These are phyloP conservation scores for Sarcophaga caerulescens DNA, from an alignment of 2,888 invertebrate species.

Conservation along the genomic window DNA sequence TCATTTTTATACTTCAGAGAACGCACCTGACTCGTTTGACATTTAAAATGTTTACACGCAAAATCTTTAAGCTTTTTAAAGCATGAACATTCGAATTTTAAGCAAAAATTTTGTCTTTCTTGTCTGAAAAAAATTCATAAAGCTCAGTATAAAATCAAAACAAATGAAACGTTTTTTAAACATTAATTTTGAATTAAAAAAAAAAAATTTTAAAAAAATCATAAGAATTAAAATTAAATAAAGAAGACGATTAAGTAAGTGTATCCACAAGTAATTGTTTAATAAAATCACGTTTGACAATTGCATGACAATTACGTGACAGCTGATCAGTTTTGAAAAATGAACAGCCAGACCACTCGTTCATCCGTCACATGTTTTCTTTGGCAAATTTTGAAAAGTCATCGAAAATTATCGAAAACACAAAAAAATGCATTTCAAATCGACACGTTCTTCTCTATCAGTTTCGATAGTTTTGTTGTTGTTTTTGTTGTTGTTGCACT, in stretches of 20 bases:
- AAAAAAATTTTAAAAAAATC: not conserved
- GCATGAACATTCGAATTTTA: slow-evolving; percentile 18
- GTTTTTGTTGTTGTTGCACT: not conserved
- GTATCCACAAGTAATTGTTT: slow-evolving; percentile 22
- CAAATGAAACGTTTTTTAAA: slow-evolving; percentile 40
- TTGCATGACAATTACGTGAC: slow-evolving; percentile 70
- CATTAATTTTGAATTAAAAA: slow-evolving; percentile 40
- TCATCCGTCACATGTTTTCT: slow-evolving; percentile 19
- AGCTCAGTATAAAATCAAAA: not conserved
- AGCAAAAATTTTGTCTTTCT: slow-evolving; percentile 4
- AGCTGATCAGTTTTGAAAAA: slow-evolving; percentile 59
- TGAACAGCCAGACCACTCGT: not conserved
- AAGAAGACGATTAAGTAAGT: not conserved
- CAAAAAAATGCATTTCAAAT: slow-evolving; percentile 50
- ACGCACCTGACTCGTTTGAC: slow-evolving; percentile 46
- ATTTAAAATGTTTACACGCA: slow-evolving; percentile 55
- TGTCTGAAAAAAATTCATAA: not conserved
- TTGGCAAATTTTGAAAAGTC: slow-evolving; percentile 1
- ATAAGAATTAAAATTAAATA: not conserved
- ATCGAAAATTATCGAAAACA: slow-evolving; percentile 1
- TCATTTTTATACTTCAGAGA: not conserved
- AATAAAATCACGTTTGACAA: slow-evolving; percentile 65
- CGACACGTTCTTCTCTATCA: slow-evolving; percentile 53
- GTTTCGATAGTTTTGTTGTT: not conserved
- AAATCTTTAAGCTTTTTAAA: slow-evolving; percentile 3